Percentiles rank a stretch among this genome's conserved stretches.
Evolutionary conservation across 2,888 invertebrate species (phyloP).

Genomic region (Eustalomyia histrio): DNA sequence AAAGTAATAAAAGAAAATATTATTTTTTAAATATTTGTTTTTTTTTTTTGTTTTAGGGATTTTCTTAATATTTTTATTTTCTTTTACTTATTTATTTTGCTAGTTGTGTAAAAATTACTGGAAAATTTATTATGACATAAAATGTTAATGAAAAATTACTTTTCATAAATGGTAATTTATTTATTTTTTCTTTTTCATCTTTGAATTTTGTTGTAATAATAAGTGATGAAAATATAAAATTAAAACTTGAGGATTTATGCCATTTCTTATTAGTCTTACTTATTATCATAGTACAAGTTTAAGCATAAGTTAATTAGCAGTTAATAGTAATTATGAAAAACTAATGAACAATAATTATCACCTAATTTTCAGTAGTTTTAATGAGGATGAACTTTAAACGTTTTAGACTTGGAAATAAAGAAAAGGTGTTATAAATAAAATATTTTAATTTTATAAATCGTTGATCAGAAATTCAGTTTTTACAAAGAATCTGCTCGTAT

Average conservation of each 20-base stretch:
- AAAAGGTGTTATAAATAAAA: too few species aligned
- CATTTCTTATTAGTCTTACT: background rate
- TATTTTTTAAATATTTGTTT: background rate
- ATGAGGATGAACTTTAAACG: too few species aligned
- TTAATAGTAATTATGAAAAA: background rate
- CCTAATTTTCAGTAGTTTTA: too few species aligned
- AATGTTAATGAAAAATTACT: constrained; percentile 26
- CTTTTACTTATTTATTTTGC: background rate
- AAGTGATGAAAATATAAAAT: background rate
- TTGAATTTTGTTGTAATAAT: background rate
- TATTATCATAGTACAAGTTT: background rate
- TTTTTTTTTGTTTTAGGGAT: too few species aligned
- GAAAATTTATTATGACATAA: constrained; percentile 14
- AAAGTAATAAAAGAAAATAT: background rate
- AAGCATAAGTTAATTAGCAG: background rate
- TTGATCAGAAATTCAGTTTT: too few species aligned
- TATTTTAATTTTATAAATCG: too few species aligned
- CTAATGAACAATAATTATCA: too few species aligned
- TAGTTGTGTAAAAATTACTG: background rate
- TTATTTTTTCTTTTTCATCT: background rate
- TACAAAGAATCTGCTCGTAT: too few species aligned
- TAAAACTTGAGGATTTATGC: background rate
- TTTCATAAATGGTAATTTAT: background rate
- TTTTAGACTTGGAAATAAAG: too few species aligned
- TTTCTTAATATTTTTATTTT: background rate